Conservation (phyloP, 2,888 invertebrate genomes). For the Patella ulyssiponensis region DNA sequence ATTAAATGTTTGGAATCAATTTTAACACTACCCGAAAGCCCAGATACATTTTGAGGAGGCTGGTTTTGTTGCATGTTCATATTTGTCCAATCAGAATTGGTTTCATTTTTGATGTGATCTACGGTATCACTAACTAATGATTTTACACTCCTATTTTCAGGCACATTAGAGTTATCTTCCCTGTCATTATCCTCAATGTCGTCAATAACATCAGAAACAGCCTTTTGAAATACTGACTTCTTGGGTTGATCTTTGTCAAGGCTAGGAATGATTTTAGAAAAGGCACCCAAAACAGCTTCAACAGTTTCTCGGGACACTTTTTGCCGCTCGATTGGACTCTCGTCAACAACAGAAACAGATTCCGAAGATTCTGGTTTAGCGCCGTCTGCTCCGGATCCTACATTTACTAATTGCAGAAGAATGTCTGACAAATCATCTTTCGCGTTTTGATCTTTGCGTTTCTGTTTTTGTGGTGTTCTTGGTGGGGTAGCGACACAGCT, state of each 20-base stretch:
- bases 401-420: slow-evolving; percentile 20
- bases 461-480: not conserved
- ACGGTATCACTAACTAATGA: not conserved
- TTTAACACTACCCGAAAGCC: not conserved
- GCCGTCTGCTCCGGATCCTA: not conserved
- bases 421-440: slow-evolving; percentile 32
- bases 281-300: slow-evolving; percentile 21
- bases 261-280: slow-evolving; percentile 23
- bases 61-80: not conserved
- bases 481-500: slow-evolving; percentile 19
- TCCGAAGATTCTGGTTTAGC: not conserved
- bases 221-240: slow-evolving; percentile 24
- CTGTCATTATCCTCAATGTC: slow-evolving; percentile 3
- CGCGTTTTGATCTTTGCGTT: slow-evolving; percentile 24
- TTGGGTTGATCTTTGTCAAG: not conserved
- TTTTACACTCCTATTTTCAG: slow-evolving; percentile 2
- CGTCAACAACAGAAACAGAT: slow-evolving; percentile 11
- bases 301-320: slow-evolving; percentile 29
- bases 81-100: not conserved
- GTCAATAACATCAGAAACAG: slow-evolving; percentile 25
- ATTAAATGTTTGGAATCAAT: not conserved
- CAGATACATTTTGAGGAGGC: not conserved
- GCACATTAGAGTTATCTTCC: slow-evolving; percentile 10
- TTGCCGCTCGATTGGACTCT: slow-evolving; percentile 39
- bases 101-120: not conserved